Conservation (phyloP, 2,797 vertebrate genomes). For the Epinephelus malabaricus region DNA sequence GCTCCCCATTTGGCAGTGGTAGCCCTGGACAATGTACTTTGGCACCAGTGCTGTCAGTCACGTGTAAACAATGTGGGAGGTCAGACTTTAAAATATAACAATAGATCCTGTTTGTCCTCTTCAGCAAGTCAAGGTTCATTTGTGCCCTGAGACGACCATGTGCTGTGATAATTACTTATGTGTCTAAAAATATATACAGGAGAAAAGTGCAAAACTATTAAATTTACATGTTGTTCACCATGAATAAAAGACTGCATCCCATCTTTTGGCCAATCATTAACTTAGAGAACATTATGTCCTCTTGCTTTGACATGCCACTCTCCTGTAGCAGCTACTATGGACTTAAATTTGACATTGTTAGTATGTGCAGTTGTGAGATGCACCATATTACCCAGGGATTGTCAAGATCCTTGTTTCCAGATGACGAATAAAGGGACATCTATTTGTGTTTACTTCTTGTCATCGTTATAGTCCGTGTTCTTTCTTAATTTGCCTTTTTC, state of each 20-base stretch:
- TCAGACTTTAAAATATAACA: constrained; percentile 49
- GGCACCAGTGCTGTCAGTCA: constrained; percentile 34
- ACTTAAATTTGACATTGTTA: not conserved
- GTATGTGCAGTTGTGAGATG: not conserved
- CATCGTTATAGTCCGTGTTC: too few species aligned
- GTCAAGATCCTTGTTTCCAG: too few species aligned
- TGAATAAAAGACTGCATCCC: not conserved
- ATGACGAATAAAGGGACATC: too few species aligned
- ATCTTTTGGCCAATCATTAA: not conserved
- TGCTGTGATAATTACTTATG: not conserved
- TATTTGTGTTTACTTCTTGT: too few species aligned
- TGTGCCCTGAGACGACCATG: not conserved
- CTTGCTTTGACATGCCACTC: not conserved
- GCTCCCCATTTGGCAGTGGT: constrained; percentile 58
- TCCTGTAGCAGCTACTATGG: constrained; percentile 19
- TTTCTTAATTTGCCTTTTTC: too few species aligned
- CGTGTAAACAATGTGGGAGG: constrained; percentile 45
- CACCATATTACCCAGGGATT: too few species aligned
- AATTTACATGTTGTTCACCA: not conserved
- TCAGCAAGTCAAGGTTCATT: constrained; percentile 21
- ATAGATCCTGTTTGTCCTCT: constrained; percentile 35
- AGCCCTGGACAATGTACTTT: constrained; percentile 19
- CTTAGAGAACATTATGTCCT: not conserved
- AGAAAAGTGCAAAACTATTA: not conserved
- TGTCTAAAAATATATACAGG: not conserved